Evolutionary conservation across 1,140 invertebrate genomes (phyloP).

Genomic region (Pseudomyrmex flavicornis): DNA sequence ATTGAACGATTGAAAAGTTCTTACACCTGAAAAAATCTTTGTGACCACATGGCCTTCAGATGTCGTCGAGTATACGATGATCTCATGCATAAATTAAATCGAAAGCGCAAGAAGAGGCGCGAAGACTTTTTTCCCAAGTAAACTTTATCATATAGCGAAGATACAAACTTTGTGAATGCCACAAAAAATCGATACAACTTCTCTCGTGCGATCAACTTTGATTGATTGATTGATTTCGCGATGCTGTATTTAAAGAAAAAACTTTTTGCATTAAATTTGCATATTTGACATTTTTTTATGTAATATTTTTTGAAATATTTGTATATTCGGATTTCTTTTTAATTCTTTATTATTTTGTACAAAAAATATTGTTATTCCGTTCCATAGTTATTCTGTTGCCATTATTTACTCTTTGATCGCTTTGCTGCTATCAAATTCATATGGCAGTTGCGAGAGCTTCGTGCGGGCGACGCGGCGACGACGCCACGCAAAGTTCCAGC

Average conservation of each 20-base stretch:
- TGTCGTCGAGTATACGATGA: background rate
- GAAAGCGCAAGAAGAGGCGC: background rate
- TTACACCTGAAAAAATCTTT: background rate
- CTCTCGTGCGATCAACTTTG: background rate
- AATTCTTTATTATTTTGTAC: background rate
- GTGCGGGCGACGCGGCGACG: background rate
- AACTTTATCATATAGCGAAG: background rate
- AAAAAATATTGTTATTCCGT: background rate
- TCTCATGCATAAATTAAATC: slow-evolving; percentile 19
- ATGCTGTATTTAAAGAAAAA: too few relatives aligned
- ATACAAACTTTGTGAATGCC: background rate
- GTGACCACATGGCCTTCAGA: background rate
- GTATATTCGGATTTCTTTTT: background rate
- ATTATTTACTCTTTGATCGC: slow-evolving; percentile 33
- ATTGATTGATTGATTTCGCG: background rate
- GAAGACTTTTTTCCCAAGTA: background rate
- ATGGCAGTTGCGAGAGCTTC: slow-evolving; percentile 40
- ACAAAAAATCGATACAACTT: background rate
- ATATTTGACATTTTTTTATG: too few relatives aligned
- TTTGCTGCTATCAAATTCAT: slow-evolving; percentile 38
- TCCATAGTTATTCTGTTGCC: slow-evolving; percentile 17
- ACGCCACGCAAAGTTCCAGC: slow-evolving; percentile 9
- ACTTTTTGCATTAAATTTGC: too few relatives aligned
- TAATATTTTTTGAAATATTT: background rate
- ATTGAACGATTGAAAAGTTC: background rate